Evolutionary conservation across 2,797 vertebrate species (phyloP), one percentile per base, ranked within the genome.

Genomic region (Alosa sapidissima): DNA sequence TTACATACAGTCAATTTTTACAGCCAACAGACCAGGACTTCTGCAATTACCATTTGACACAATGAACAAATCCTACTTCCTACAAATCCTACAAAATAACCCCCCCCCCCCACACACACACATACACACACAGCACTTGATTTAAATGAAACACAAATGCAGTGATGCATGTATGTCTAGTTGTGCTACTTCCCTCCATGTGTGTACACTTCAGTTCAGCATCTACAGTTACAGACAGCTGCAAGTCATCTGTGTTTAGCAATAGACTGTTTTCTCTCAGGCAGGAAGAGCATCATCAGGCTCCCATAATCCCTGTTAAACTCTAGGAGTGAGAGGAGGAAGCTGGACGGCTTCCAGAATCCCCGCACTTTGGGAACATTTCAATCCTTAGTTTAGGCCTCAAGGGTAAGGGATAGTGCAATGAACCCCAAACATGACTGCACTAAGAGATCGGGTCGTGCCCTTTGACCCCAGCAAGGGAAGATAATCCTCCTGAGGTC

Each of bases 261-360:
- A 11, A 0, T 72, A 33, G 28, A 36, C 24, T 33, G 33, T 11
- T 41, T 16, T 75, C 54, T 19, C 16, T 55, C 68, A 75, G 36
- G 36, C 28, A 75, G 68, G 33, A 45, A 75, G 14, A 75, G 36
- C 54, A 5, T 55, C 14, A 19, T 55, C 14, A 55, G 54, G 16
- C 33, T 19, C 68, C 36, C 36, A 19, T 36, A 75, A 45, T 75
- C 13, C 68, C 68, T 1, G 36, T 75, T 45, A 19, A 75, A 19
- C 68, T 75, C 68, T 75, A 36, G 68, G 16, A 75, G 33, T 41
- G 11, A 75, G 36, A 75, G 68, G 68, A 75, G 68, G 68, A 75
- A 33, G 36, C 36, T 75, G 68, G 16, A 7, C 1, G 68, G 36
- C 16, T 75, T 75, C 68, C 68, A 75, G 68, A 45, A 5, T 75